These are phyloP conservation scores for Cheilosia grossa DNA, from an alignment of 2,888 invertebrate genomes.

Conservation along the genomic window DNA sequence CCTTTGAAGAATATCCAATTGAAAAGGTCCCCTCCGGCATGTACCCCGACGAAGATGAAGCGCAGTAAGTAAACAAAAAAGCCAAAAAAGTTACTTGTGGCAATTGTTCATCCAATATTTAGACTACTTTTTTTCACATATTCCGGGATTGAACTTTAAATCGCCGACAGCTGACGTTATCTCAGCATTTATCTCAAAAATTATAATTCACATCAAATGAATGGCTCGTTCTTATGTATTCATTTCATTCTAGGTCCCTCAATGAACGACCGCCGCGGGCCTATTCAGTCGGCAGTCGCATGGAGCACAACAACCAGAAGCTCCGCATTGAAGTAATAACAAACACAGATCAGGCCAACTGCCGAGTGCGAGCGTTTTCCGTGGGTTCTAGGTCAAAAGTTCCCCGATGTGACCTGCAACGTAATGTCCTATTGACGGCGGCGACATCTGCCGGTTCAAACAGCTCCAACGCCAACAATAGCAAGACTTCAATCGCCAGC, in stretches of 20 bases:
- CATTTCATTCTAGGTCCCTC: constrained; percentile 75
- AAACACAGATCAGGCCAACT: constrained; percentile 83
- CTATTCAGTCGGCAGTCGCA: constrained; percentile 93
- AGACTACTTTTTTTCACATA: no score
- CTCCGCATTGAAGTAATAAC: constrained; percentile 83
- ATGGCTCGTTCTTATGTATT: not conserved
- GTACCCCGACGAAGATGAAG: constrained; percentile 86
- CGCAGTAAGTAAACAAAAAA: constrained; percentile 76
- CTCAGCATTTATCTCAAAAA: no score
- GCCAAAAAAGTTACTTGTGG: not conserved
- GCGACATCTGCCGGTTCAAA: constrained; percentile 72
- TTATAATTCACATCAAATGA: not conserved
- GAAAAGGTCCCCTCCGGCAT: constrained; percentile 92
- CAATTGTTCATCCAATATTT: no score
- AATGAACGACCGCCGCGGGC: constrained; percentile 88
- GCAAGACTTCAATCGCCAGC: constrained; percentile 75
- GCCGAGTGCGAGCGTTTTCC: constrained; percentile 89
- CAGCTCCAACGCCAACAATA: constrained; percentile 77
- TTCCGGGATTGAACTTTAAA: not conserved
- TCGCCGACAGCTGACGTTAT: no score
- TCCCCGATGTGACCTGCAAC: constrained; percentile 80
- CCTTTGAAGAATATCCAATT: constrained; percentile 90
- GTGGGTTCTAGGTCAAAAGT: constrained; percentile 88
- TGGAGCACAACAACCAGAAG: constrained; percentile 86
- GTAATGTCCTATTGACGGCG: constrained; percentile 78